phyloP scores from a whole-genome alignment of 2,888 invertebrate species.

The Leucoma salicis region DNA sequence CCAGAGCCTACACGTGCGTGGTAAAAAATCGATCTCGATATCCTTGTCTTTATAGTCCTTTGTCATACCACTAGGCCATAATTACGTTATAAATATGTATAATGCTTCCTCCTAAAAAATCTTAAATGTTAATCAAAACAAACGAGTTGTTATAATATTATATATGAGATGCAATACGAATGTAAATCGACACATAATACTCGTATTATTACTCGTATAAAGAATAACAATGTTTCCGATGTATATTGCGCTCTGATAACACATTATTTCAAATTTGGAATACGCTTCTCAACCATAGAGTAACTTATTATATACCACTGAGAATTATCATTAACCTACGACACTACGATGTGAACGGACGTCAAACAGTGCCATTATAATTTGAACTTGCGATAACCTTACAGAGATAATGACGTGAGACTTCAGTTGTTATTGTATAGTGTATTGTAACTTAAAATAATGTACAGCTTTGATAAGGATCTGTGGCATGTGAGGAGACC shows the following conservation, averaged over 20 bases:
- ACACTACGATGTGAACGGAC: slow-evolving; percentile 13
- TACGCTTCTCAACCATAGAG: slow-evolving; percentile 15
- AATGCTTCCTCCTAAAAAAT: background rate
- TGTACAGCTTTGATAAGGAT: slow-evolving; percentile 77
- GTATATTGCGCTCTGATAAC: slow-evolving; percentile 2
- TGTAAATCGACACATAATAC: background rate
- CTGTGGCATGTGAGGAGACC: slow-evolving; percentile 71
- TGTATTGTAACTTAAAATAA: slow-evolving; percentile 32
- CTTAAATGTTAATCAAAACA: background rate
- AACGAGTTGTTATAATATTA: background rate
- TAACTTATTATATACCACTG: too few relatives aligned
- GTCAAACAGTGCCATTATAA: slow-evolving; percentile 22
- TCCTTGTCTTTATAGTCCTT: too few relatives aligned
- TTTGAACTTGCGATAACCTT: slow-evolving; percentile 29
- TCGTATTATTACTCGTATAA: too few relatives aligned
- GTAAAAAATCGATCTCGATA: too few relatives aligned
- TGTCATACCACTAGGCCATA: too few relatives aligned
- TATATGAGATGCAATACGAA: background rate
- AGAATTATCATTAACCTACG: slow-evolving; percentile 23
- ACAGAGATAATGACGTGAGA: slow-evolving; percentile 25
- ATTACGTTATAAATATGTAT: slow-evolving; percentile 2
- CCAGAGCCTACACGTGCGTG: too few relatives aligned
- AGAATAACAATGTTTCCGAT: slow-evolving; percentile 12
- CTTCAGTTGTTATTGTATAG: slow-evolving; percentile 7
- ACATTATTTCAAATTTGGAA: slow-evolving; percentile 19